Percentiles rank a stretch among this genome's conserved stretches.
Conservation (phyloP, 1,140 invertebrate genomes). For the Cyrtorhinus lividipennis region DNA sequence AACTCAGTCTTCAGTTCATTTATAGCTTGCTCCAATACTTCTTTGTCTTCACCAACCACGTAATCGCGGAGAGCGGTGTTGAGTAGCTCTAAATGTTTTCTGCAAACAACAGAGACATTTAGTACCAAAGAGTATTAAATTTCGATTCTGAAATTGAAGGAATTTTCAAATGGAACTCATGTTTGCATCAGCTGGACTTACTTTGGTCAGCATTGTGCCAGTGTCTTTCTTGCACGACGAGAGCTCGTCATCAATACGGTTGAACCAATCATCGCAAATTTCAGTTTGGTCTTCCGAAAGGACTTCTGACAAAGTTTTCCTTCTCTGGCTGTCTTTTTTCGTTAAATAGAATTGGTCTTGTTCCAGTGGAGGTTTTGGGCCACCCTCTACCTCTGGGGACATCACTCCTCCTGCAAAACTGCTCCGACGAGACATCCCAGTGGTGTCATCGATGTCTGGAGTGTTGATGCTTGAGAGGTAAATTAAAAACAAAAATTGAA, state of each 20-base stretch:
- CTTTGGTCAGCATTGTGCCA: conserved; percentile 44
- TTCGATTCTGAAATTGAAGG: too few relatives aligned
- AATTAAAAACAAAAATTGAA: too few relatives aligned
- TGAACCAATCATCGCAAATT: conserved; percentile 72
- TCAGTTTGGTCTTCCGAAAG: conserved; percentile 73
- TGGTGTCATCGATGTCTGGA: conserved; percentile 13
- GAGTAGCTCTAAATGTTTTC: conserved; percentile 57
- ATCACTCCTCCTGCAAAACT: conserved; percentile 63
- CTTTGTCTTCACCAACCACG: conserved; percentile 58
- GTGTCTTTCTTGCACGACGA: conserved; percentile 31
- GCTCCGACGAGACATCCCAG: conserved; percentile 28
- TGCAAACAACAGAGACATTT: too few relatives aligned
- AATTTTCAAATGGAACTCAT: background rate
- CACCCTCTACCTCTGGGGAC: conserved; percentile 52
- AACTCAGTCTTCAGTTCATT: conserved; percentile 66
- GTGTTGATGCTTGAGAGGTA: conserved; percentile 18
- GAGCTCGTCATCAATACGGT: conserved; percentile 47
- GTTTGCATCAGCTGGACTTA: conserved; percentile 25
- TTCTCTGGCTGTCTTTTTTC: conserved; percentile 92
- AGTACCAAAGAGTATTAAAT: too few relatives aligned
- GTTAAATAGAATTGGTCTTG: conserved; percentile 86
- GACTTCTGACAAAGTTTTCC: conserved; percentile 79
- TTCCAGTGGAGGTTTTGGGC: conserved; percentile 42
- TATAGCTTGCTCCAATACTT: conserved; percentile 53
- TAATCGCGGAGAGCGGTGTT: conserved; percentile 68